Base-by-base conservation (phyloP, 2,888 invertebrate species). In the Leptinotarsa tumamoca region DNA sequence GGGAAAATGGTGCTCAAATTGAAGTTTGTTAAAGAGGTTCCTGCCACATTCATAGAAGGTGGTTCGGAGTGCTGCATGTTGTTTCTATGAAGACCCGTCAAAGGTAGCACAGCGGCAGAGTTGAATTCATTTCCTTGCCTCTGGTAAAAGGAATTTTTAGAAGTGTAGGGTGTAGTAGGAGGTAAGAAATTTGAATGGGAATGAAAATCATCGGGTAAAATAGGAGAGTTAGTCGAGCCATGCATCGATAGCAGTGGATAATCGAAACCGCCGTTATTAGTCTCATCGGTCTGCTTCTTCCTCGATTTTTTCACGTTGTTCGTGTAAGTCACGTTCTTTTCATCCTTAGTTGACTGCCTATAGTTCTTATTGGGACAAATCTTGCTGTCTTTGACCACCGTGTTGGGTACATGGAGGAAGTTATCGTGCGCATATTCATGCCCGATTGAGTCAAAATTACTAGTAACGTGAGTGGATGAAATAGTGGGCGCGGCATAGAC, bases 1-100 rank as follows among this genome's bases (percentile, higher is more conserved):
- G 95, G 95, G 87, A 95, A 95, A 83, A 95, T 94, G 0, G 95
- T 93, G 84, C 95, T 95, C 61, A 95, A 89, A 88, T 95, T 95
- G 85, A 95, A 95, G 87, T 95, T 95, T 1, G 95, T 94, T 52
- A 93, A 87, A 72, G 91, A 90, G 5, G 90, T 91, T 54, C 91
- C 90, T 15, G 83, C 85, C 27, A 85, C 83, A 74, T 84, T 85
- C 33, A 84, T 83, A 13, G 86, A 85, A 0, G 87, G 84, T 61
- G 86, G 83, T 72, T 88, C 87, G 1, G 87, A 84, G 81, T 86
- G 86, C 73, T 86, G 87, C 18, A 85, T 82, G 58, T 78, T 81
- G 74, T 74, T 81, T 72, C 79, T 78, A 18, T 81, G 79, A 58
- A 84, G 83, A 5, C 85, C 83, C 4, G 86, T 84, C 54, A 85